Percentiles rank a stretch among this genome's conserved stretches.
phyloP scores from a whole-genome alignment of 2,113 vertebrate genomes.

The Malurus elegans region DNA sequence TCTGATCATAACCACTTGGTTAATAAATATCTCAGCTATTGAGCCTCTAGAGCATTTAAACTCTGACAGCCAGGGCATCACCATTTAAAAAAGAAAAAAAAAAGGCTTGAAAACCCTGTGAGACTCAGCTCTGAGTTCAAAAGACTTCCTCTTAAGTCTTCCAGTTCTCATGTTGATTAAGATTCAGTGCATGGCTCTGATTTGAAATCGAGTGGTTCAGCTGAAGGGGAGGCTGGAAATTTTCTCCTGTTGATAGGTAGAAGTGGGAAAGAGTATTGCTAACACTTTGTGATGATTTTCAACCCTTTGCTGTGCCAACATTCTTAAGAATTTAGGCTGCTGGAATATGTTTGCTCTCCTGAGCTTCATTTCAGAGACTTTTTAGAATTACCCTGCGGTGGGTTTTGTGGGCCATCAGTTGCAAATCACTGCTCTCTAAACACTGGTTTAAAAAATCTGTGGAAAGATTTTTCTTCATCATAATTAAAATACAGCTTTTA shows the following conservation, averaged over 20 bases:
- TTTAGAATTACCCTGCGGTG: background rate
- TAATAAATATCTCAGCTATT: conserved; percentile 51
- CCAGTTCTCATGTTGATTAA: conserved; percentile 9
- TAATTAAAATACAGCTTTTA: background rate
- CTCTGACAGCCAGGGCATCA: background rate
- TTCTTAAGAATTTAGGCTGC: background rate
- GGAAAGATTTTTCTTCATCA: background rate
- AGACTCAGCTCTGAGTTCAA: background rate
- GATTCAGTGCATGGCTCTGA: background rate
- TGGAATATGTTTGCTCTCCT: background rate
- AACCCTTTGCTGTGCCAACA: background rate
- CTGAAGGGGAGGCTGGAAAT: background rate
- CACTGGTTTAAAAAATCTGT: background rate
- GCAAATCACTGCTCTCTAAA: background rate
- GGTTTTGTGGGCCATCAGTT: background rate
- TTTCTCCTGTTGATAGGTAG: conserved; percentile 17
- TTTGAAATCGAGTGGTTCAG: background rate
- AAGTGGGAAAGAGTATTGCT: background rate
- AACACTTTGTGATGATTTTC: background rate
- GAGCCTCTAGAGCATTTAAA: conserved; percentile 24
- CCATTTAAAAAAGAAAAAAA: background rate
- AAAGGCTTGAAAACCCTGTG: background rate
- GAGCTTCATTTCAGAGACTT: background rate
- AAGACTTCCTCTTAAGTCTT: conserved; percentile 3
- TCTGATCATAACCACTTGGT: conserved; percentile 39